Conservation (phyloP, 2,797 vertebrate species). For the Microtus agrestis region DNA sequence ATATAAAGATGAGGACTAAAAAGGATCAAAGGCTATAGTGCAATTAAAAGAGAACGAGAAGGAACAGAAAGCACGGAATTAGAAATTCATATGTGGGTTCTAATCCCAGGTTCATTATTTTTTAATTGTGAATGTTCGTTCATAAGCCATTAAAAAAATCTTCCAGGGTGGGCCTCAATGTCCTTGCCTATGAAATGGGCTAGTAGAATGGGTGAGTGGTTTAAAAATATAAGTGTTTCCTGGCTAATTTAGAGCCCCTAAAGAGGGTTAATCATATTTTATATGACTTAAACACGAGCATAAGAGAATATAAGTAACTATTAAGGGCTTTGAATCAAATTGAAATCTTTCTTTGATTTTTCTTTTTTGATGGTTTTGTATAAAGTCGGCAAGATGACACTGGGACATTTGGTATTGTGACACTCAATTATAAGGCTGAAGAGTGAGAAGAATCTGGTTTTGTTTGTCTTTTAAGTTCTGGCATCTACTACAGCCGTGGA, state of each 20-base stretch:
- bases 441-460: neutral
- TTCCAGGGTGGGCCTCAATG: neutral
- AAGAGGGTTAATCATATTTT: neutral
- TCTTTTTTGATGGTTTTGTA: neutral
- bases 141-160: neutral
- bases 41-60: slow-evolving; percentile 13
- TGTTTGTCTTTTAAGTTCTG: slow-evolving; percentile 33
- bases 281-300: neutral
- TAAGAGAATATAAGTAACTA: neutral
- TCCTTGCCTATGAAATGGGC: neutral
- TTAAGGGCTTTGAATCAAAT: neutral
- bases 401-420: neutral
- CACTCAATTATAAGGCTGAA: neutral
- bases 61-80: neutral
- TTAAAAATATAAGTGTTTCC: neutral
- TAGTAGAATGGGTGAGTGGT: neutral
- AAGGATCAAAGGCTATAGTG: slow-evolving; percentile 7
- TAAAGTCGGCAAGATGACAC: neutral
- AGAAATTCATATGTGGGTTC: neutral
- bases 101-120: neutral
- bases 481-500: neutral
- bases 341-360: neutral
- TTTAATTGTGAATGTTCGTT: neutral
- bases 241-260: neutral
- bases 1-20: slow-evolving; percentile 7